Base-by-base conservation (phyloP, 2,797 vertebrate species). In the Oreonectes daqikongensis region DNA sequence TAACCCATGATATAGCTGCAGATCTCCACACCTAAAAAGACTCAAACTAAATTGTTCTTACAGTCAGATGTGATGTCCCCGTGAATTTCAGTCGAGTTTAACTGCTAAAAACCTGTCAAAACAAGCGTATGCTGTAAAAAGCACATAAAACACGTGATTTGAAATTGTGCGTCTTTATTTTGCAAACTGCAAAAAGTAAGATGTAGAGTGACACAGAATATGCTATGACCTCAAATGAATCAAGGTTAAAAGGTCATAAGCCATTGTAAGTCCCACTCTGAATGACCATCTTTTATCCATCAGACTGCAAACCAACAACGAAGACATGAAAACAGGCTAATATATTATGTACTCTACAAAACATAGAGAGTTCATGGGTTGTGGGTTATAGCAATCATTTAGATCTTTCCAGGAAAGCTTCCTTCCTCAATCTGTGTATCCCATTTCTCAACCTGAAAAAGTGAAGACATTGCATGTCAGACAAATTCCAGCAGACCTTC, bases 321-420 rank as follows among this genome's bases (percentile, higher is more conserved):
- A 46, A 20, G 15, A 69, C 71, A 70, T 75, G 63, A 64, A 20
- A 75, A 38, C 53, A 18, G 32, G 77, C 52, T 79, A 78, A 72
- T 60, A 71, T 75, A 71, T 85, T 61, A 75, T 79, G 55, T 87
- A 87, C 79, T 77, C 79, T 52, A 83, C 73, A 87, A 79, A 66
- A 73, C 46, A 28, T 32, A 17, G 55, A 40, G 30, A 75, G 55
- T 6, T 38, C 81, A 52, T 55, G 8, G 50, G 48, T 74, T 2
- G 42, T 28, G 2, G 24, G 53, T 63, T 53, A 55, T 52, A 28
- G 5, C 1, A 2, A 6, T 8, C 30, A 32, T 83, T 93, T 79
- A 94, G 84, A 94, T 89, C 73, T 87, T 94, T 28, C 93, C 93
- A 0, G 93, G 81, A 75, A 94, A 94, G 79, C 26, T 90, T 81